A percentile compares a stretch with the other conserved stretches of the same genome.
These are phyloP conservation scores for Polietes domitor DNA, from an alignment of 2,888 invertebrate genomes.

Conservation along the genomic window DNA sequence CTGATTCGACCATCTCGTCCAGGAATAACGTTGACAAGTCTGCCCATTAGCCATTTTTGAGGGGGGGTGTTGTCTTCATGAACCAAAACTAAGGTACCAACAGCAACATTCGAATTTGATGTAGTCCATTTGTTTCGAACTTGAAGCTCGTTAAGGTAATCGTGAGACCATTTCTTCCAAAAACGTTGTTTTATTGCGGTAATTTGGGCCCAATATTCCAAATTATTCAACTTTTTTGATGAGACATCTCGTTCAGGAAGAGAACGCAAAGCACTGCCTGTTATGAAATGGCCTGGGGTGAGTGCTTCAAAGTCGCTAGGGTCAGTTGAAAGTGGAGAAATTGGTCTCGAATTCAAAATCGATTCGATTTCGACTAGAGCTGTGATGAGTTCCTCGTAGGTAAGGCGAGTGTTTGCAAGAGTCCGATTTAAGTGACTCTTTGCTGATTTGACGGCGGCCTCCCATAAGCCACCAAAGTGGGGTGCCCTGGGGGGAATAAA, in stretches of 20 bases:
- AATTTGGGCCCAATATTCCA: no score
- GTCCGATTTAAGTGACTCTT: slow-evolving; percentile 47
- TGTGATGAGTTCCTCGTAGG: no score
- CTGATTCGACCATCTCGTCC: slow-evolving; percentile 33
- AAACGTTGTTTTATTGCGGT: slow-evolving; percentile 47
- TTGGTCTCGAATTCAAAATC: no score
- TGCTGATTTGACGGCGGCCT: slow-evolving; percentile 49
- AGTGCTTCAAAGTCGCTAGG: no score
- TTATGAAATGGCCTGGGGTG: no score
- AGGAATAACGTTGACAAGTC: not conserved
- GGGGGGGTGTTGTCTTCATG: slow-evolving; percentile 42
- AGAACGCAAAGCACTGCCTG: no score
- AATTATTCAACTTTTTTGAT: no score
- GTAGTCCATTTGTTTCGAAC: slow-evolving; percentile 37
- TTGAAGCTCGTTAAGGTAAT: slow-evolving; percentile 59
- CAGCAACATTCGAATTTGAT: slow-evolving; percentile 32
- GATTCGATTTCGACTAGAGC: no score
- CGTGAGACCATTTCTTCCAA: slow-evolving; percentile 50
- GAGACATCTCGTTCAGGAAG: no score
- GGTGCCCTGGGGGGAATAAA: slow-evolving; percentile 49
- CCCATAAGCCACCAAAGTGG: slow-evolving; percentile 48
- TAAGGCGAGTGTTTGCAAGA: slow-evolving; percentile 22
- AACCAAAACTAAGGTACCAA: slow-evolving; percentile 38
- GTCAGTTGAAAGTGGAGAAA: no score
- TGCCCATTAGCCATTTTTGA: slow-evolving; percentile 28